Conservation (phyloP, 2,113 vertebrate species). For the Ailurus styani region DNA sequence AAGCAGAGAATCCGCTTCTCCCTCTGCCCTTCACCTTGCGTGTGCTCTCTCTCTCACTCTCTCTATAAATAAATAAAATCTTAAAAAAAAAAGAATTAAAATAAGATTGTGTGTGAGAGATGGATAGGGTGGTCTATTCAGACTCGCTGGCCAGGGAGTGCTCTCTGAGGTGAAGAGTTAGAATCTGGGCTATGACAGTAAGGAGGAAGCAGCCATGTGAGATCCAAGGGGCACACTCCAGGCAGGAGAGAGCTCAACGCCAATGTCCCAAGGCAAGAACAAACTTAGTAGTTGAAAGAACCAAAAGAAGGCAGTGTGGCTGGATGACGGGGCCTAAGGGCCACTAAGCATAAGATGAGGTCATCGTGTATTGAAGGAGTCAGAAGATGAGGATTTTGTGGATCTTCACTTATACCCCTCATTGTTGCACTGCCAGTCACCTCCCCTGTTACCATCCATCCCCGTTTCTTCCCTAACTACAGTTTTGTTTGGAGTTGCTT, state of each 20-base stretch:
- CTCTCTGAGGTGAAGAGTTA: background rate
- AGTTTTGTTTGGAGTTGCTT: background rate
- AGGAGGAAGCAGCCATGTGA: background rate
- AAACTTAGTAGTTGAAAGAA: background rate
- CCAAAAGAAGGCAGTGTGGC: background rate
- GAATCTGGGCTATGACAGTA: background rate
- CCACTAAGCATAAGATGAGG: background rate
- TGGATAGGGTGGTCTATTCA: background rate
- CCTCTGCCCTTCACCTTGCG: too few species aligned
- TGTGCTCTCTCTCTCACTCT: too few species aligned
- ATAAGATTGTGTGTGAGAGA: background rate
- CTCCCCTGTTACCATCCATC: background rate
- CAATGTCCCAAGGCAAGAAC: background rate
- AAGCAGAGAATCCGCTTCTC: too few species aligned
- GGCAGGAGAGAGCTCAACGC: background rate
- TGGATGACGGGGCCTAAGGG: rapidly evolving
- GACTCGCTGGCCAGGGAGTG: background rate
- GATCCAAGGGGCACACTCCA: background rate
- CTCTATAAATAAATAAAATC: too few species aligned
- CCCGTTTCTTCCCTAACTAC: background rate
- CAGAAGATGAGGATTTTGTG: background rate
- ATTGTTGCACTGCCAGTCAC: background rate
- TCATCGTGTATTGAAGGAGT: background rate
- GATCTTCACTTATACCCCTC: background rate
- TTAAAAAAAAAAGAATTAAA: background rate